Conservation (phyloP, 2,113 vertebrate species). For the Boulengeromyrus knoepffleri region DNA sequence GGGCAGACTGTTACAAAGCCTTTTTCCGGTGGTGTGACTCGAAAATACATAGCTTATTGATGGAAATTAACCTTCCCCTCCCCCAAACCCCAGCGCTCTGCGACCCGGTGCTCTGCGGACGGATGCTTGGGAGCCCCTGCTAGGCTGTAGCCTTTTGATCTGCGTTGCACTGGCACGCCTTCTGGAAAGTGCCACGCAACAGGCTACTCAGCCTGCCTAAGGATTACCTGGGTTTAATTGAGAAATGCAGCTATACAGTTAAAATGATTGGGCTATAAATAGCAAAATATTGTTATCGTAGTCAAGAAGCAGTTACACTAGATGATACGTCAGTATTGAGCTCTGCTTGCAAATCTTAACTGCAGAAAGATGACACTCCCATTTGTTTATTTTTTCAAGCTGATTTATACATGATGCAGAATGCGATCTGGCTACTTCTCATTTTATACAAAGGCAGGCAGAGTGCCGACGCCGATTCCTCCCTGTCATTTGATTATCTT, state of each 20-base stretch:
- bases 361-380: not conserved
- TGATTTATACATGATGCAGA: conserved; percentile 15
- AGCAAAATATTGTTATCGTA: not conserved
- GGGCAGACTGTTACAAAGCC: no score
- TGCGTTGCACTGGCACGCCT: not conserved
- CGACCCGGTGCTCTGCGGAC: not conserved
- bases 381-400: not conserved
- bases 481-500: not conserved
- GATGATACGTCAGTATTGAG: not conserved
- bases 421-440: conserved; percentile 27
- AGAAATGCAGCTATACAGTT: not conserved
- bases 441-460: conserved; percentile 27
- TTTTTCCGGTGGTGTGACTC: no score
- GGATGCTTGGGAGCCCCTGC: not conserved
- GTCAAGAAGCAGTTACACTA: not conserved
- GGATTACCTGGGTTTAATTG: not conserved
- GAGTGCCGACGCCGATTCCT: not conserved
- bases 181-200: not conserved
- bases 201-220: not conserved
- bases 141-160: not conserved
- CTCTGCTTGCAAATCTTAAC: not conserved
- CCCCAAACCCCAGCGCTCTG: not conserved
- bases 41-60: no score
- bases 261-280: not conserved
- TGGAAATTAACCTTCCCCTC: not conserved